Evolutionary conservation across 2,113 vertebrate species (phyloP).

Genomic region (Cyprinodon variegatus): DNA sequence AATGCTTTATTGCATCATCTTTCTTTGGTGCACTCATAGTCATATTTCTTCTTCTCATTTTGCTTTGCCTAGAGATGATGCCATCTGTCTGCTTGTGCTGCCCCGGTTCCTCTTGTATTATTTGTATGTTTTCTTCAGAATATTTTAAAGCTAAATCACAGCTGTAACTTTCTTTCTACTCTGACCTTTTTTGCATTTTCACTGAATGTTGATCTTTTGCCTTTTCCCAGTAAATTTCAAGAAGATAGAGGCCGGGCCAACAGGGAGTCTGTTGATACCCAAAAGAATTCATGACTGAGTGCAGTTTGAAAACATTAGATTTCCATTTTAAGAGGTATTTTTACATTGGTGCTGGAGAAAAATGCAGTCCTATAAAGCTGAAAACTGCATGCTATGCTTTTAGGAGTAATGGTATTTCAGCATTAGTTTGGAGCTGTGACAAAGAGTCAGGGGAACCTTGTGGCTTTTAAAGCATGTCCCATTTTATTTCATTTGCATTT

Average conservation of each 20-base stretch:
- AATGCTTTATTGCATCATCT: constrained; percentile 62
- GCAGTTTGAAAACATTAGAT: constrained; percentile 27
- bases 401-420: constrained; percentile 44
- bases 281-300: constrained; percentile 40
- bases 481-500: constrained; percentile 56
- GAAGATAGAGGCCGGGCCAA: background rate
- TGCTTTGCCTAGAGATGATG: constrained; percentile 59
- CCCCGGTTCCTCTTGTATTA: constrained; percentile 46
- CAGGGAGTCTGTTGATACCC: constrained; percentile 16
- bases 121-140: constrained; percentile 54
- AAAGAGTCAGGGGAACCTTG: constrained; percentile 25
- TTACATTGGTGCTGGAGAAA: constrained; percentile 21
- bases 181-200: constrained; percentile 10
- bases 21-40: constrained; percentile 50
- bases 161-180: constrained; percentile 40
- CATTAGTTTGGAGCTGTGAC: constrained; percentile 9
- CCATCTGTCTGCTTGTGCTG: constrained; percentile 58
- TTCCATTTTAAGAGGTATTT: constrained; percentile 43
- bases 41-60: constrained; percentile 66
- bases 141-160: constrained; percentile 40
- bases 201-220: background rate
- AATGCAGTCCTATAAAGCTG: constrained; percentile 19
- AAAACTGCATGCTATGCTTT: constrained; percentile 47
- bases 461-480: constrained; percentile 44
- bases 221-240: constrained; percentile 18